Evolutionary conservation across 1,140 invertebrate species (phyloP).

Genomic region (Drosophila mayri): DNA sequence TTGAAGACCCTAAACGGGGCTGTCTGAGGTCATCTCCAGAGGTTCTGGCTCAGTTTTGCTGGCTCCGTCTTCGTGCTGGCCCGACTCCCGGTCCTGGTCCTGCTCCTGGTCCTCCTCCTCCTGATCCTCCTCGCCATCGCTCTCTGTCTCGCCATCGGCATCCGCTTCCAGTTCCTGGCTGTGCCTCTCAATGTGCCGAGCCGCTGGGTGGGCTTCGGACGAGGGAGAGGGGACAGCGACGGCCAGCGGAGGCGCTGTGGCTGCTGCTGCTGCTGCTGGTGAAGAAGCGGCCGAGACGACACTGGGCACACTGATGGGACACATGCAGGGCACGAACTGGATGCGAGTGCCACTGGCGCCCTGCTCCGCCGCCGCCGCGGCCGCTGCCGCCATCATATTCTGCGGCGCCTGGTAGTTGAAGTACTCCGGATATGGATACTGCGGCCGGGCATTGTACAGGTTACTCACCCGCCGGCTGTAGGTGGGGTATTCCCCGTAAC

Average conservation of each 20-base stretch:
- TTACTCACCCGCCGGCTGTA: conserved; percentile 74
- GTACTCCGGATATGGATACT: conserved; percentile 83
- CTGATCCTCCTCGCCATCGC: conserved; percentile 14
- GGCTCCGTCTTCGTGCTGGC: conserved; percentile 12
- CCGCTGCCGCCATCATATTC: conserved; percentile 15
- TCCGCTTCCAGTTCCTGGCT: conserved; percentile 41
- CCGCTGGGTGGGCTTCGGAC: conserved; percentile 6
- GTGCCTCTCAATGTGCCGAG: conserved; percentile 60
- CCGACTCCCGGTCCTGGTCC: not conserved
- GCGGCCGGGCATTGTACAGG: conserved; percentile 67
- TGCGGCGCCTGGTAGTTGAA: conserved; percentile 69
- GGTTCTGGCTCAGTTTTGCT: conserved; percentile 22
- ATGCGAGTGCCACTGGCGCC: conserved; percentile 47
- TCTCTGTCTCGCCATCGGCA: conserved; percentile 8
- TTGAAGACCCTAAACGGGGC: conserved; percentile 37
- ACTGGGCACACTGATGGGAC: conserved; percentile 70
- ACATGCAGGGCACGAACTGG: conserved; percentile 83
- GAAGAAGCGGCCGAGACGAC: conserved; percentile 10
- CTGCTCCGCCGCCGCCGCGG: conserved; percentile 35
- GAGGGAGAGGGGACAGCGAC: conserved; percentile 1
- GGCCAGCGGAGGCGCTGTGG: conserved; percentile 29
- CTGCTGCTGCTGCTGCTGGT: conserved; percentile 5
- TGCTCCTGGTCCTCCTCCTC: conserved; percentile 29
- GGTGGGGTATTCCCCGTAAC: conserved; percentile 66
- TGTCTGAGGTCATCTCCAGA: conserved; percentile 59